Evolutionary conservation across 30 jellyfish, hydroid and myxozoan genomes (phyloP), one percentile per base, ranked within the genome.

Genomic region (Hydractinia echinata): DNA sequence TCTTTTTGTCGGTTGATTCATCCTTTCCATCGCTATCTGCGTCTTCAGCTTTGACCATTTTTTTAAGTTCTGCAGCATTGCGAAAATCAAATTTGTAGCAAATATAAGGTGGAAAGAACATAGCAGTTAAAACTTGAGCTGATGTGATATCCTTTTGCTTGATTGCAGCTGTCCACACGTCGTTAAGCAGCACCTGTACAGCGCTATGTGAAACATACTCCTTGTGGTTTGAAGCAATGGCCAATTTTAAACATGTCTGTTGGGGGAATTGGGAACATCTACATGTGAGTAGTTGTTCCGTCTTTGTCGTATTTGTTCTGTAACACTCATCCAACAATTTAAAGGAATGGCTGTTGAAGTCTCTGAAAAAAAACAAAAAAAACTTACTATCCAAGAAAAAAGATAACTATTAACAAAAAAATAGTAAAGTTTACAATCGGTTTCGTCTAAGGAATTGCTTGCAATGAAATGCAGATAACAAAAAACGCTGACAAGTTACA

Each of bases 111-210:
- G 87, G 87, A 7, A 60, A 51, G 19, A 80, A 20, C 51, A 58
- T 11, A 30, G 84, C 83, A 19, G 51, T 8, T 50, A 80, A 58
- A 10, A 60, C 10, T 19, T 80, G 44, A 5, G 14, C 15, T 5
- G 60, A 5, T 7, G 84, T 44, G 6, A 80, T 15, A 39, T 61
- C 83, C 5, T 8, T 10, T 7, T 80, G 84, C 0, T 67, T 66
- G n/a, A 80, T 60, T 9, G 84, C 85, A 21, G 96, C 98, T 52
- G 78, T 58, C 98, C 98, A 92, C 71, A 92, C 88, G 20, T 87
- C 98, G 58, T 83, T 86, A 66, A 92, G 55, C 55, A 92, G 66
- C 20, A 81, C 89, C 64, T 92, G 98, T 62, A 87, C 82, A 77
- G 96, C 73, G 15, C 87, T 70, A 66, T 92, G 98, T 54, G 98